These are phyloP conservation scores for Daphoenositta chrysoptera DNA, from an alignment of 2,113 vertebrate species.

Conservation along the genomic window DNA sequence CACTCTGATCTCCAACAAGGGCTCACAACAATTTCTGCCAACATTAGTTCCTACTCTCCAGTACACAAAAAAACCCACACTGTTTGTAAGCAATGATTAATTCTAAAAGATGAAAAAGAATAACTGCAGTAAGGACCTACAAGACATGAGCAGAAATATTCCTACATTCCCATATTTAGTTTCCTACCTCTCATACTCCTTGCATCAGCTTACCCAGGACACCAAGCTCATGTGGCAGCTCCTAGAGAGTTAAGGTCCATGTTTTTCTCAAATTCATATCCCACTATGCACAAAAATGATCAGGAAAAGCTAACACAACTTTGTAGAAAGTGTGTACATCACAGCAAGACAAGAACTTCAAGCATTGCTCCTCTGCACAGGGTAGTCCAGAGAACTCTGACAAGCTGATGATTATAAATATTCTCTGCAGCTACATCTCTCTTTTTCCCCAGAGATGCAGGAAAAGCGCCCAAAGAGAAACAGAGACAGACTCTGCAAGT, in stretches of 20 bases:
- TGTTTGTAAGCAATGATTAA: background rate
- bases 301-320: background rate
- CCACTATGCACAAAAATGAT: background rate
- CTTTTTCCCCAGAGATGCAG: background rate
- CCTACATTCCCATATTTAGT: too few relatives aligned
- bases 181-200: background rate
- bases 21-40: background rate
- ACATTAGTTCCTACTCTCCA: background rate
- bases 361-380: background rate
- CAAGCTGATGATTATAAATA: background rate
- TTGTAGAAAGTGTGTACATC: accelerated
- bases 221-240: background rate
- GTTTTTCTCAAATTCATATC: background rate
- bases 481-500: background rate
- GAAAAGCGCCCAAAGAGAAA: background rate
- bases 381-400: background rate
- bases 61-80: accelerated
- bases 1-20: background rate
- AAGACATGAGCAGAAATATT: background rate
- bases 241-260: accelerated
- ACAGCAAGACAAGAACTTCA: background rate
- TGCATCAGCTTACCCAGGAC: background rate
- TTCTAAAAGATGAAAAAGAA: background rate
- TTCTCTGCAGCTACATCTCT: background rate
- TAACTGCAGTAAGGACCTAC: background rate